Conservation (phyloP, 2,888 invertebrate genomes). For the Ypsolopha sequella region DNA sequence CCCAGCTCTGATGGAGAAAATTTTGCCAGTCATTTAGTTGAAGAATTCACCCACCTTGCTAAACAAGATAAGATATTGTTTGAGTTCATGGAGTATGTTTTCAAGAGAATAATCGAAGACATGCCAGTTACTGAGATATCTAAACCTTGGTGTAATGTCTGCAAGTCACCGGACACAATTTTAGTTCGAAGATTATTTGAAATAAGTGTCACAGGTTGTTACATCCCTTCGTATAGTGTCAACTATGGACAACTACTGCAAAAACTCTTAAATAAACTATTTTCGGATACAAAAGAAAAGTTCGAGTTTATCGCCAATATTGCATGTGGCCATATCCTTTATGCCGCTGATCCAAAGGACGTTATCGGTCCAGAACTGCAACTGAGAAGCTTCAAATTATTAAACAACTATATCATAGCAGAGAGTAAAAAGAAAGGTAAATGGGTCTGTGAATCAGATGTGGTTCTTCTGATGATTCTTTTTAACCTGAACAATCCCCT, state of each 20-base stretch:
- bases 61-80: constrained; percentile 62
- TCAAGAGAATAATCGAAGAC: constrained; percentile 58
- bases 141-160: constrained; percentile 56
- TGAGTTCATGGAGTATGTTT: constrained; percentile 66
- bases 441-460: constrained; percentile 53
- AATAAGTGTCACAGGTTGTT: constrained; percentile 59
- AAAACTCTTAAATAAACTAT: constrained; percentile 54
- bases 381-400: constrained; percentile 57
- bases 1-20: constrained; percentile 26
- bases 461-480: constrained; percentile 65
- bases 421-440: constrained; percentile 27
- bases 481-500: constrained; percentile 68
- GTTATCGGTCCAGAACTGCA: constrained; percentile 61
- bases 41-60: constrained; percentile 39
- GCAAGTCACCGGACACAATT: constrained; percentile 37
- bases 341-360: constrained; percentile 47
- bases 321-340: constrained; percentile 57
- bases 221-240: constrained; percentile 37
- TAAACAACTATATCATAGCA: constrained; percentile 34
- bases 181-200: constrained; percentile 54
- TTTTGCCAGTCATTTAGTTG: constrained; percentile 36
- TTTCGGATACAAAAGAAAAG: constrained; percentile 48
- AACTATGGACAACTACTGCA: constrained; percentile 49
- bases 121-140: constrained; percentile 43
- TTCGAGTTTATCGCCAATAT: constrained; percentile 71